Conservation (phyloP, 2,888 invertebrate genomes). For the Epistrophe eligans region DNA sequence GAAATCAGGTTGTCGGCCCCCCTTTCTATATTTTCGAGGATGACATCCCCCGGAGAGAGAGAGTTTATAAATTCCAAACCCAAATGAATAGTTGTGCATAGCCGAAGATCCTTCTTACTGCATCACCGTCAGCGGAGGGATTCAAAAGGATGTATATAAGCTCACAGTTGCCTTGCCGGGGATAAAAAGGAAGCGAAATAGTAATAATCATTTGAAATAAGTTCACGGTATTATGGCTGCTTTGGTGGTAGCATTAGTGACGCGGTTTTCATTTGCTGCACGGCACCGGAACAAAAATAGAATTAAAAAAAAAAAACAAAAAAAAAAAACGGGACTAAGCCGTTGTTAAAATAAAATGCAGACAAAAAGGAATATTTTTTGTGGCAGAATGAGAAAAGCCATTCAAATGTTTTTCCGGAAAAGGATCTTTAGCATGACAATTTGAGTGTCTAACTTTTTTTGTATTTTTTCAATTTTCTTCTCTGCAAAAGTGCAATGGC, state of each 20-base stretch:
- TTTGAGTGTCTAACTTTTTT: conserved; percentile 65
- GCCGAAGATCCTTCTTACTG: conserved; percentile 60
- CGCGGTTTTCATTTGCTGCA: conserved; percentile 60
- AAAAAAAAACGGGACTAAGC: conserved; percentile 41
- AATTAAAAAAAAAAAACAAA: background rate
- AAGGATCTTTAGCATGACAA: conserved; percentile 69
- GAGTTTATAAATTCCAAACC: conserved; percentile 60
- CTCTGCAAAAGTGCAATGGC: conserved; percentile 49
- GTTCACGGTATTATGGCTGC: conserved; percentile 65
- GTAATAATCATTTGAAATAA: conserved; percentile 74
- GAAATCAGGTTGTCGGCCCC: conserved; percentile 45
- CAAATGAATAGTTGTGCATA: conserved; percentile 67
- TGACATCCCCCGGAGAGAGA: conserved; percentile 37
- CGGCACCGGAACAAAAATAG: conserved; percentile 16
- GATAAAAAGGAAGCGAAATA: conserved; percentile 46
- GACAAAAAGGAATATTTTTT: conserved; percentile 28
- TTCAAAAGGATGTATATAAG: conserved; percentile 60
- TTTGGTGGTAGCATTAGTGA: conserved; percentile 69
- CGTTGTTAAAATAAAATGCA: conserved; percentile 48
- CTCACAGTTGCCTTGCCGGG: conserved; percentile 43
- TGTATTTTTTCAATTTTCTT: conserved; percentile 15
- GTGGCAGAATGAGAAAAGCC: conserved; percentile 30
- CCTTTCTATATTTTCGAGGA: conserved; percentile 13
- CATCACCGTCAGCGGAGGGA: conserved; percentile 50
- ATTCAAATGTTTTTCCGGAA: conserved; percentile 72